Evolutionary conservation across 1,140 invertebrate species (phyloP).

Genomic region (Apocrypta bakeri): DNA sequence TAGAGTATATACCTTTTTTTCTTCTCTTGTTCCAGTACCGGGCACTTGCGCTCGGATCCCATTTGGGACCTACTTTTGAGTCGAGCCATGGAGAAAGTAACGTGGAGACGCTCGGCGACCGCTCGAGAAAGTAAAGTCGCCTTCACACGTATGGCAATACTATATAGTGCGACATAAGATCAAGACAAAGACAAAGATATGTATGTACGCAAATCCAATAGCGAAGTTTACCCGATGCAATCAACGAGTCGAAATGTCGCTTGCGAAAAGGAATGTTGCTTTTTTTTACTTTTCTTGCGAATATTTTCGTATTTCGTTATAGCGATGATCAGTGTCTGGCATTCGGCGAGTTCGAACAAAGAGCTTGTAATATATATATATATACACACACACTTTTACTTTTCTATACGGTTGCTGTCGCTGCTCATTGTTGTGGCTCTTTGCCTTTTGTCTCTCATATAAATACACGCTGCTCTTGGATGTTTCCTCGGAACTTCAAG

Average conservation of each 20-base stretch:
- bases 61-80: constrained; percentile 71
- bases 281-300: background rate
- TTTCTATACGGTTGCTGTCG: background rate
- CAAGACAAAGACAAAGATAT: background rate
- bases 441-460: background rate
- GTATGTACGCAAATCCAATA: too few relatives aligned
- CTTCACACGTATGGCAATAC: constrained; percentile 62
- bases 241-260: background rate
- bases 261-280: background rate
- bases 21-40: background rate
- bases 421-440: too few relatives aligned
- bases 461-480: background rate
- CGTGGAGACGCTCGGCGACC: constrained; percentile 64
- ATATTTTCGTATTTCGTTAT: too few relatives aligned
- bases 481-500: too few relatives aligned
- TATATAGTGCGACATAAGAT: constrained; percentile 61
- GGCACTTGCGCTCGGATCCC: constrained; percentile 55
- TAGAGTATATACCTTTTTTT: background rate
- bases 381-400: background rate
- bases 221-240: background rate
- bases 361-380: background rate
- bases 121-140: constrained; percentile 70
- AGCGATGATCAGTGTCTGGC: too few relatives aligned
- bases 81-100: constrained; percentile 68
- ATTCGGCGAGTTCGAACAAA: background rate